phyloP scores from a whole-genome alignment of 2,797 vertebrate species.

The Acipenser oxyrinchus region DNA sequence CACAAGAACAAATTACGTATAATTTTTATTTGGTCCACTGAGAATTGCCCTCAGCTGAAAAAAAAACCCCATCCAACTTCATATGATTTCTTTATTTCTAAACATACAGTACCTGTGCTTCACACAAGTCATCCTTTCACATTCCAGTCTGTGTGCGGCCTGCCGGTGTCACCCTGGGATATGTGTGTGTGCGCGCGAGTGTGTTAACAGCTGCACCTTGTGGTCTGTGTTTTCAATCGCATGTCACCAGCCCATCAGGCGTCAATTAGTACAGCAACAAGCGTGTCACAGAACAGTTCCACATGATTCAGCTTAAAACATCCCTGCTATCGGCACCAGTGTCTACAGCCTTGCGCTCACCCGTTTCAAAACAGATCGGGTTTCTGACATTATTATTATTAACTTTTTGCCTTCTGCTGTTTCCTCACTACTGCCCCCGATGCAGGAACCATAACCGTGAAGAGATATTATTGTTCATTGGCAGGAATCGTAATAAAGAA shows the following conservation, averaged over 20 bases:
- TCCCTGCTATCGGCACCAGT: constrained; percentile 2
- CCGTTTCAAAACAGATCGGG: constrained; percentile 13
- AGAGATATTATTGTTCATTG: too few species aligned
- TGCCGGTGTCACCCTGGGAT: too few species aligned
- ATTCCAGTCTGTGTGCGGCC: too few species aligned
- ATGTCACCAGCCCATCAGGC: constrained; percentile 1
- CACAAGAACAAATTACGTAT: too few species aligned
- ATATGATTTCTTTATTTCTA: too few species aligned
- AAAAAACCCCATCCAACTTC: too few species aligned
- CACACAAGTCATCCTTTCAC: too few species aligned
- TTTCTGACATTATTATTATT: constrained; percentile 4
- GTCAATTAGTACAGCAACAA: neutral
- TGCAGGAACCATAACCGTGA: too few species aligned
- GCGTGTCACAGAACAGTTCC: constrained; percentile 11
- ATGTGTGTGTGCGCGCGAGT: neutral
- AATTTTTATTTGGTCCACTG: too few species aligned
- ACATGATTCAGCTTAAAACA: constrained; percentile 8
- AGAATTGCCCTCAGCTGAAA: too few species aligned
- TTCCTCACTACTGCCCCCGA: neutral
- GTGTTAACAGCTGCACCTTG: constrained; percentile 9
- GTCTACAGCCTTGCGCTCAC: constrained; percentile 14
- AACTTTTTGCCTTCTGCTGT: neutral
- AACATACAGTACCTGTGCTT: too few species aligned
- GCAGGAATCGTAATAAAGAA: too few species aligned
- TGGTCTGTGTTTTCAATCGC: neutral